Evolutionary conservation across 2,113 vertebrate species (phyloP), one percentile per base, ranked within the genome.

Genomic region (Formicarius rufipectus): DNA sequence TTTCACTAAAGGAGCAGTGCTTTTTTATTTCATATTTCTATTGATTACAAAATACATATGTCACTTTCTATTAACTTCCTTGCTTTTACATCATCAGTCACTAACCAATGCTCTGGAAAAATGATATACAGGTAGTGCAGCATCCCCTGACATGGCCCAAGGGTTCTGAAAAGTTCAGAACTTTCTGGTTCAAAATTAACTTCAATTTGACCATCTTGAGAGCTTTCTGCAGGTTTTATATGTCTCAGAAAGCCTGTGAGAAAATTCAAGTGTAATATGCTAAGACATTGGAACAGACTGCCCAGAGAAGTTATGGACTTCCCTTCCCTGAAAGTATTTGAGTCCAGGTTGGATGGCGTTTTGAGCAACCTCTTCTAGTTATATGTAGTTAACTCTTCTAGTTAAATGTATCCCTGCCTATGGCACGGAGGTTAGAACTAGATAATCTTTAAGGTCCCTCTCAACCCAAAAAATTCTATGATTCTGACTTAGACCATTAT

Each of bases 31-130:
- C 1, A 0, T 35, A 53, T 53, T 89, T 86, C 30, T 62, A 24
- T 74, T 86, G 35, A 28, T 55, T 77, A 71, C 33, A 90, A 93
- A 95, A 92, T 23, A 30, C 27, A 72, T 0, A 1, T 52, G 42
- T 27, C 42, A 4, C 3, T 83, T 76, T 83, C 64, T 74, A 59
- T 62, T 79, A 83, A 72, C 13, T 30, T 75, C 9, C 15, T 44
- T 72, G 11, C 2, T 95, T 90, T 89, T 91, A 33, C 33, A 67
- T 62, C 71, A 83, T 42, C 71, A 66, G n/a, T 79, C 63, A 56
- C 76, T 90, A 90, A 64, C 27, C 59, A 73, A 31, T 30, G 10
- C 50, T 83, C 33, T 40, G 31, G 44, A 55, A 95, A 94, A 95
- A 63, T 22, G 20, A 8, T 74, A 14, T 18, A 47, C 8, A 74